Evolutionary conservation across 1,140 invertebrate genomes (phyloP).

Genomic region (Chlorops oryzae): DNA sequence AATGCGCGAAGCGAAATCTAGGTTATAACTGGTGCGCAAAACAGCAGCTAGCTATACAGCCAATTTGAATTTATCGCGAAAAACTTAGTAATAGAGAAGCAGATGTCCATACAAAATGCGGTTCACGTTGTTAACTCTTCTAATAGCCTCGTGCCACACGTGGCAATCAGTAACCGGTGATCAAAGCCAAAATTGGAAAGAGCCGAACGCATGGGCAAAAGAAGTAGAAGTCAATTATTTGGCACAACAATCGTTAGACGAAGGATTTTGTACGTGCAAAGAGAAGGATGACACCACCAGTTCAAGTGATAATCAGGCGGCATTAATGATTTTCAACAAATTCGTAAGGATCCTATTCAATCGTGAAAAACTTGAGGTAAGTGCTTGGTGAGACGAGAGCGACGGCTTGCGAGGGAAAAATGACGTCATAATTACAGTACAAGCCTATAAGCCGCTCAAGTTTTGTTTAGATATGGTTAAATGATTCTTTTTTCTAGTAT

Average conservation of each 20-base stretch:
- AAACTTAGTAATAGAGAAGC: too few species aligned
- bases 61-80: too few species aligned
- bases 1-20: too few species aligned
- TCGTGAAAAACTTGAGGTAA: slow-evolving; percentile 26
- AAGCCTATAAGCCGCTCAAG: background rate
- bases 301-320: slow-evolving; percentile 21
- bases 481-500: slow-evolving; percentile 19
- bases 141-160: too few species aligned
- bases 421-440: slow-evolving; percentile 29
- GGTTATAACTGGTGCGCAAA: too few species aligned
- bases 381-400: slow-evolving; percentile 8
- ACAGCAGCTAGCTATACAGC: too few species aligned
- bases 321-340: slow-evolving; percentile 35
- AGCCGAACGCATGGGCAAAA: slow-evolving; percentile 29
- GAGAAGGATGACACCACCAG: slow-evolving; percentile 13
- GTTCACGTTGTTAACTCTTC: too few species aligned
- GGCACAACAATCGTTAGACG: background rate
- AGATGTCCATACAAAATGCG: too few species aligned
- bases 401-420: background rate
- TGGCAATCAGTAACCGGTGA: too few species aligned
- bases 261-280: slow-evolving; percentile 10
- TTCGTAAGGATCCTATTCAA: slow-evolving; percentile 30
- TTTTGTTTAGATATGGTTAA: slow-evolving; percentile 8
- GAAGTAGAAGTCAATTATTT: slow-evolving; percentile 11
- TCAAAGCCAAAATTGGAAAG: slow-evolving; percentile 29